A percentile compares a stretch with the other conserved stretches of the same genome.
phyloP scores from a whole-genome alignment of 2,888 invertebrate species.

The Eledone cirrhosa region DNA sequence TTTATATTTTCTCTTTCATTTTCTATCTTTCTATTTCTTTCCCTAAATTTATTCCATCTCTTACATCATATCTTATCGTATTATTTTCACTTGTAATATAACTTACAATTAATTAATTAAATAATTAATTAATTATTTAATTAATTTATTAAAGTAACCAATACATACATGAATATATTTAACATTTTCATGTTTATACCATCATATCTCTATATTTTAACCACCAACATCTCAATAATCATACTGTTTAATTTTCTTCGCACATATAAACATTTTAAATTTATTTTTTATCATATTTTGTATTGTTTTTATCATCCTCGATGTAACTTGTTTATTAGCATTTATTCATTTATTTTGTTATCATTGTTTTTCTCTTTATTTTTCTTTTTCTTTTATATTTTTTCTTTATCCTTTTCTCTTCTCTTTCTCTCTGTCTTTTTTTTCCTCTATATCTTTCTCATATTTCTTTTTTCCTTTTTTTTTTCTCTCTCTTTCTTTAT shows the following conservation, averaged over 20 bases:
- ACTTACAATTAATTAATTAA: neutral
- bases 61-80: no score
- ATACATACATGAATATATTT: no score
- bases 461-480: neutral
- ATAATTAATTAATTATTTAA: neutral
- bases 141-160: neutral
- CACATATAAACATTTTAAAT: neutral
- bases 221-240: no score
- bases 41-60: neutral
- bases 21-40: neutral
- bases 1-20: neutral
- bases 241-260: no score
- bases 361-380: neutral
- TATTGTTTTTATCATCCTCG: neutral
- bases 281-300: neutral
- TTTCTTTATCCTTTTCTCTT: neutral
- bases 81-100: neutral
- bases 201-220: no score
- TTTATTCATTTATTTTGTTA: neutral
- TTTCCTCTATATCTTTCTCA: neutral
- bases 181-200: no score
- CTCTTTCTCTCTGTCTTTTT: neutral
- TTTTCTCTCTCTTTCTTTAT: neutral
- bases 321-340: neutral
- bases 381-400: neutral